A percentile compares a stretch with the other conserved stretches of the same genome.
phyloP scores from a whole-genome alignment of 2,113 vertebrate species.

The Alces alces region DNA sequence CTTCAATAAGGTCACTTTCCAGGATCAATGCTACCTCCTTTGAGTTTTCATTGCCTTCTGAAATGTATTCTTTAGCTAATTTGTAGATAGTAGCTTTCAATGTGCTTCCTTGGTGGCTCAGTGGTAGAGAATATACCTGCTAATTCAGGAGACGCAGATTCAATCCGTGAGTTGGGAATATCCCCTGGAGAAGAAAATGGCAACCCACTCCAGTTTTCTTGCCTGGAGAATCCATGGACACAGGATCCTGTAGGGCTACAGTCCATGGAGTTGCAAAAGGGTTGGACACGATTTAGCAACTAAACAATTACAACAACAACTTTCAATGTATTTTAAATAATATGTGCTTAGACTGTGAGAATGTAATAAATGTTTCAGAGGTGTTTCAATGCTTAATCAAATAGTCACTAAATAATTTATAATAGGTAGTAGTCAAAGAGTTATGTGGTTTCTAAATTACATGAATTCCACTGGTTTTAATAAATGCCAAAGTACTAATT shows the following conservation, averaged over 20 bases:
- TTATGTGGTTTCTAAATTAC: neutral
- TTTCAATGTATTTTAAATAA: neutral
- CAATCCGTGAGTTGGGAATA: neutral
- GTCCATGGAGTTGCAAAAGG: neutral
- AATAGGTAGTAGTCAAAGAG: neutral
- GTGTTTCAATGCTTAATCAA: neutral
- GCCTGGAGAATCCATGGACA: neutral
- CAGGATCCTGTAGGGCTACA: neutral
- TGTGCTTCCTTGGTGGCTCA: neutral
- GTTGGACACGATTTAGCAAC: neutral
- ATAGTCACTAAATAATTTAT: slow-evolving; percentile 1
- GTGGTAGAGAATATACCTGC: neutral
- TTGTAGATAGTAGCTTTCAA: neutral
- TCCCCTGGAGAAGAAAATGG: neutral
- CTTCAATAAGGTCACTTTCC: neutral
- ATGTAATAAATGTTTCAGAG: neutral
- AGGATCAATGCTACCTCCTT: neutral
- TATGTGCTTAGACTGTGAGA: neutral
- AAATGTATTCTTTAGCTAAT: neutral
- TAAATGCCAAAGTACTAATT: neutral
- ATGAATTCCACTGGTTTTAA: neutral
- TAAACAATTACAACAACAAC: neutral
- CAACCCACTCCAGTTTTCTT: neutral
- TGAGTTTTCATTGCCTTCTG: neutral
- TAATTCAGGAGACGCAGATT: neutral